A percentile compares a stretch with the other conserved stretches of the same genome.
phyloP scores from a whole-genome alignment of 2,797 vertebrate species.

The Gobio occitaniae region DNA sequence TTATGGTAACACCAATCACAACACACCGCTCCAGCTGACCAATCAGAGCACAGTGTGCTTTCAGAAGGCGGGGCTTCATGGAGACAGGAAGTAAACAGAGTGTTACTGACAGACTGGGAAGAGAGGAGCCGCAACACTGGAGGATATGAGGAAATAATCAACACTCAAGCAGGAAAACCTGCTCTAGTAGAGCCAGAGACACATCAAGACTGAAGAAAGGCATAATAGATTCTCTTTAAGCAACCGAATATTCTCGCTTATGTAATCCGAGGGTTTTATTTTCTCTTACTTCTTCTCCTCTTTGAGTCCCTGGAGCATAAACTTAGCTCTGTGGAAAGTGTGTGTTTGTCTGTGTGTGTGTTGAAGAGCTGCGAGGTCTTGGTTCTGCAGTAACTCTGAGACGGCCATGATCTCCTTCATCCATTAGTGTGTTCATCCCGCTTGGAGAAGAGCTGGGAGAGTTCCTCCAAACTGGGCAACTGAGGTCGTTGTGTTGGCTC shows the following conservation, averaged over 20 bases:
- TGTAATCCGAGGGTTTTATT: neutral
- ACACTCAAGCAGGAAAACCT: neutral
- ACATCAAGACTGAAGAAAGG: neutral
- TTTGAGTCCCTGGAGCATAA: conserved; percentile 65
- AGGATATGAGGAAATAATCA: neutral
- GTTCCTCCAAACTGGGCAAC: conserved; percentile 64
- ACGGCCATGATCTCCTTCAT: conserved; percentile 46
- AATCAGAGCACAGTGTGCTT: neutral
- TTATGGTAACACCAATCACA: neutral
- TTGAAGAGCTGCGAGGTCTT: conserved; percentile 76
- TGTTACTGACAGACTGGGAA: neutral
- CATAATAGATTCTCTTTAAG: neutral
- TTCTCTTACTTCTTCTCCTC: neutral
- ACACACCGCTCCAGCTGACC: neutral
- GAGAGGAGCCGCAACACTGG: neutral
- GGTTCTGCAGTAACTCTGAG: conserved; percentile 65
- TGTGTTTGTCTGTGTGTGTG: conserved; percentile 53
- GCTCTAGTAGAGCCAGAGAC: neutral
- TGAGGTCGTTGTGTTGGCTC: conserved; percentile 74
- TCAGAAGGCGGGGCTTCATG: neutral
- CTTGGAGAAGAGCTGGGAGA: conserved; percentile 62
- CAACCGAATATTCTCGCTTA: neutral
- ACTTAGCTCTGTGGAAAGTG: conserved; percentile 68
- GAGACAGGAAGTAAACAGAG: neutral
- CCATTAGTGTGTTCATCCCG: conserved; percentile 70